phyloP scores from a whole-genome alignment of 2,113 vertebrate genomes.

The Australoheros scitulus region DNA sequence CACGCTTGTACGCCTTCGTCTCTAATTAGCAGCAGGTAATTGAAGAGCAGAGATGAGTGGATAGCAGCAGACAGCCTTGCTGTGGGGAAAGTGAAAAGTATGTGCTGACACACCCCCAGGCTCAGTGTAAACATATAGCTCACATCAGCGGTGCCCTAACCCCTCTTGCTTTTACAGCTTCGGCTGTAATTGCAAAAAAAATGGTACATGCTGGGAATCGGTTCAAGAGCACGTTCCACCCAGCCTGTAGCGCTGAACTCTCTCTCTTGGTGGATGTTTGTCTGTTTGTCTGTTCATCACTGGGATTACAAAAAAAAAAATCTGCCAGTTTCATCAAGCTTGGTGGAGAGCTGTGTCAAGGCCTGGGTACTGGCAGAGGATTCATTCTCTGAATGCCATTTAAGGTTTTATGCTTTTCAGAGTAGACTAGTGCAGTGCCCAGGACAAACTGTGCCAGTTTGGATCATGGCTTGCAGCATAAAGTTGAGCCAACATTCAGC shows the following conservation, averaged over 20 bases:
- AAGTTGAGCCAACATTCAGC: not conserved
- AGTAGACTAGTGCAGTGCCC: not conserved
- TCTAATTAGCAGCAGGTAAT: conserved; percentile 71
- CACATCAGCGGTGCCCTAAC: conserved; percentile 14
- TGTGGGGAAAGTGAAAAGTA: conserved; percentile 60
- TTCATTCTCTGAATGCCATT: not conserved
- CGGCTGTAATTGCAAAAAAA: not conserved
- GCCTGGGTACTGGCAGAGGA: not conserved
- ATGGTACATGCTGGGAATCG: conserved; percentile 9
- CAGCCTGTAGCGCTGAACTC: not conserved
- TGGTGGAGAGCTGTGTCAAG: not conserved
- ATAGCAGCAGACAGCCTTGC: not conserved
- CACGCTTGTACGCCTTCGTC: conserved; percentile 5
- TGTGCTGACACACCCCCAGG: conserved; percentile 26
- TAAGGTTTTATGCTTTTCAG: not conserved
- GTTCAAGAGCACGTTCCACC: not conserved
- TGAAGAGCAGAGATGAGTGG: conserved; percentile 55
- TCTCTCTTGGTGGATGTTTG: not conserved
- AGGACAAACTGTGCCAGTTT: no score
- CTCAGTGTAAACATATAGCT: conserved; percentile 42
- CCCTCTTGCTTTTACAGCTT: conserved; percentile 22
- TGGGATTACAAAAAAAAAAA: not conserved
- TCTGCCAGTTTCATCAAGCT: not conserved
- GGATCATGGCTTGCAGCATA: not conserved
- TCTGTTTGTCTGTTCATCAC: not conserved